Base-by-base conservation (phyloP, 2,888 invertebrate species). In the Orchesellides sinensis region DNA sequence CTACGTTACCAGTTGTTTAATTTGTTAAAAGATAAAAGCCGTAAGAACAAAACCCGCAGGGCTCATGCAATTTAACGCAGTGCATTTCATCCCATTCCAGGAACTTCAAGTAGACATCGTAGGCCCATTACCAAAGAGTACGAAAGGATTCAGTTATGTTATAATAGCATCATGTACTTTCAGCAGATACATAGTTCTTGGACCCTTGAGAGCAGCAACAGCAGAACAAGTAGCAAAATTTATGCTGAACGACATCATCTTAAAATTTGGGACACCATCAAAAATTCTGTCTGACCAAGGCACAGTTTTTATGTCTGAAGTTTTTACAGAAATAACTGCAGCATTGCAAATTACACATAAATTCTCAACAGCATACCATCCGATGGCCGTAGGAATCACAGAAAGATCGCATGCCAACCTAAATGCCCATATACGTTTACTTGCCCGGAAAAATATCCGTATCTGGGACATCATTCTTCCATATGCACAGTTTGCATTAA, bases 1-100 rank as follows among this genome's bases (percentile, higher is more conserved):
- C 14, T 75, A 75, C 27, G 75, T 75, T 6, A 19, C 29, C 0
- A 54, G 21, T 19, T 75, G 75, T 17, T 21, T 40, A 2, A 5
- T 14, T 21, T 75, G 66, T 21, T 59, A 66, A 29, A 54, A 66
- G 21, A 45, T 56, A 19, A 75, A 75, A n/a, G 65, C 75, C 2
- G 35, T 66, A 1, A 52, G 75, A 21, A 45, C 40, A 19, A 45
- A 23, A 8, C 65, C 65, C 1, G 65, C 65, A 25, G 65, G 65
- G 8, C 4, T 45, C 6, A 40, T 65, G 65, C 10, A 21, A 21
- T n/a, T n/a, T n/a, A n/a, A n/a, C n/a, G n/a, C n/a, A n/a, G n/a
- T n/a, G n/a, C n/a, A n/a, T n/a, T n/a, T n/a, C n/a, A n/a, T n/a
- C n/a, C n/a, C n/a, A n/a, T n/a, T n/a, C n/a, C n/a, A n/a, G n/a